A percentile compares a stretch with the other conserved stretches of the same genome.
Conservation (phyloP, 92 coral and sea anemone species). For the Porites lobata region DNA sequence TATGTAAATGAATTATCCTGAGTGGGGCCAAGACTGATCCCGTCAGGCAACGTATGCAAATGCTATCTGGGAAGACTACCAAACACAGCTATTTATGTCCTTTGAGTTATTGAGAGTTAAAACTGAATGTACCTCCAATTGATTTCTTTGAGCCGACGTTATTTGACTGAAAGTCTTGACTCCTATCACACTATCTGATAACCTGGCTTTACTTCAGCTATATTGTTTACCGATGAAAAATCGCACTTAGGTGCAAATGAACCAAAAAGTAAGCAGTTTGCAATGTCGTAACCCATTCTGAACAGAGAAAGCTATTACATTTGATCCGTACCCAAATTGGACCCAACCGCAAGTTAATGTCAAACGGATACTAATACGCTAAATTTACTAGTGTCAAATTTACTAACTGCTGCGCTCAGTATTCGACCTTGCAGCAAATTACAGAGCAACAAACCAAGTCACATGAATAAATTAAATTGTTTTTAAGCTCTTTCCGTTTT, state of each 20-base stretch:
- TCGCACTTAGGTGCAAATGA: constrained; percentile 33
- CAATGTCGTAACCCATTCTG: constrained; percentile 7
- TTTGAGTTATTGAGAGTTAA: too few species aligned
- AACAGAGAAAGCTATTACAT: background rate
- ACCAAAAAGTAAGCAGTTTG: constrained; percentile 35
- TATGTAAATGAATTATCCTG: background rate
- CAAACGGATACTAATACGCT: constrained; percentile 54
- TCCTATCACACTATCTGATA: background rate
- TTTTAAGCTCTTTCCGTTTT: constrained; percentile 9
- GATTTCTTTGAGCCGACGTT: background rate
- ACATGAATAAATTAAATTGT: constrained; percentile 38
- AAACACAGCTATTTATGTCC: too few species aligned
- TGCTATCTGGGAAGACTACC: too few species aligned
- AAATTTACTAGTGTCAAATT: constrained; percentile 49
- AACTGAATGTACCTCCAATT: too few species aligned
- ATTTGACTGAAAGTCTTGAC: background rate
- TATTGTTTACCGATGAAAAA: constrained; percentile 24
- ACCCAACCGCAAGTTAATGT: constrained; percentile 54
- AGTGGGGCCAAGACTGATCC: too few species aligned
- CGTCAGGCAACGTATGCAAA: too few species aligned
- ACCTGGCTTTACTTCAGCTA: background rate
- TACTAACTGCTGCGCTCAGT: constrained; percentile 51
- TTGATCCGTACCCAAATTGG: background rate
- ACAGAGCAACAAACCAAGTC: constrained; percentile 34
- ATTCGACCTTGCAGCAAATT: constrained; percentile 53